Conservation (phyloP, 2,797 vertebrate genomes). For the Diplodus puntazzo region DNA sequence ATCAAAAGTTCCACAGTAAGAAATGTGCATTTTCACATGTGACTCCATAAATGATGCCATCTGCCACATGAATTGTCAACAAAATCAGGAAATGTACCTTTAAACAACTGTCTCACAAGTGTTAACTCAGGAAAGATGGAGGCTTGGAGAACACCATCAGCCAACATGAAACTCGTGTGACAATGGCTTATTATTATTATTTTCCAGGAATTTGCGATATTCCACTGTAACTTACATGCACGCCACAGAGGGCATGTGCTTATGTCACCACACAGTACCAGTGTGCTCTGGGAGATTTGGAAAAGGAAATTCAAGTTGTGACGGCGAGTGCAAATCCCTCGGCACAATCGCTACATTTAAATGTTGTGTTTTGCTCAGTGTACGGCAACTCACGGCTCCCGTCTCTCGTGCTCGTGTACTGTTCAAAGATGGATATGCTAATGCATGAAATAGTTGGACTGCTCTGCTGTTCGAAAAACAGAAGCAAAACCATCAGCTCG, state of each 20-base stretch:
- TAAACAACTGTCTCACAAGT: background rate
- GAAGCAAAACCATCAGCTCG: slow-evolving; percentile 68
- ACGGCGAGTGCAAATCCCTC: slow-evolving; percentile 67
- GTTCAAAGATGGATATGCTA: slow-evolving; percentile 75
- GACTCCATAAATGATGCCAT: too few species aligned
- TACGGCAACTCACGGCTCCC: slow-evolving; percentile 47
- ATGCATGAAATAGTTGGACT: slow-evolving; percentile 64
- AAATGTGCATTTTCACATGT: too few species aligned
- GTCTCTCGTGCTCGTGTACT: slow-evolving; percentile 48
- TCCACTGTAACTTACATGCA: slow-evolving; percentile 19
- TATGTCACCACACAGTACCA: slow-evolving; percentile 57
- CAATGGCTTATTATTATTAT: background rate
- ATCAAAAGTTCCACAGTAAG: too few species aligned
- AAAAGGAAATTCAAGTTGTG: slow-evolving; percentile 63
- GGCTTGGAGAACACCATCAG: background rate
- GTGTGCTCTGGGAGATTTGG: slow-evolving; percentile 68
- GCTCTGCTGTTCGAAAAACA: slow-evolving; percentile 44
- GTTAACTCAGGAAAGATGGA: background rate
- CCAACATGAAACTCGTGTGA: background rate
- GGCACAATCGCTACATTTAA: slow-evolving; percentile 54
- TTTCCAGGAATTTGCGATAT: slow-evolving; percentile 23
- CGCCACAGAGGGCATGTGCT: slow-evolving; percentile 18
- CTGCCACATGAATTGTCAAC: too few species aligned
- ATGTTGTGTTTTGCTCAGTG: slow-evolving; percentile 62
- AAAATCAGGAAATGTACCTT: background rate